phyloP scores from a whole-genome alignment of 2,797 vertebrate genomes.

The Sebastes diaconus region DNA sequence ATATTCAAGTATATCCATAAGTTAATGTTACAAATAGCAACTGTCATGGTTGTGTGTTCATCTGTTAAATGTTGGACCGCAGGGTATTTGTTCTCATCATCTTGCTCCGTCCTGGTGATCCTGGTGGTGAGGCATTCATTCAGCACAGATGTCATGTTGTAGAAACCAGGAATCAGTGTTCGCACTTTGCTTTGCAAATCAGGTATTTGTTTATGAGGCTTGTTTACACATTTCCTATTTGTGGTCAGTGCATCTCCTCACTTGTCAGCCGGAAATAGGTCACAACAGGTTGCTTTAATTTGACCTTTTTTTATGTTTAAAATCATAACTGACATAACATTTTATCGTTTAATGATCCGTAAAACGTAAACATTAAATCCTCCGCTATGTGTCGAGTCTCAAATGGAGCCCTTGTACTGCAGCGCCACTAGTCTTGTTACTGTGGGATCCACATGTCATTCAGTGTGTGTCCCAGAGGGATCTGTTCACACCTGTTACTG shows the following conservation, averaged over 20 bases:
- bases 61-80: neutral
- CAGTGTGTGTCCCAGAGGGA: neutral
- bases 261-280: neutral
- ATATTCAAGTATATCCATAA: neutral
- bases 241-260: neutral
- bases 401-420: neutral
- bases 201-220: conserved; percentile 39
- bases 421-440: neutral
- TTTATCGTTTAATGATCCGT: neutral
- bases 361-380: neutral
- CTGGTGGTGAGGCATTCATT: neutral
- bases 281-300: neutral
- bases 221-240: conserved; percentile 13
- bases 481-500: neutral
- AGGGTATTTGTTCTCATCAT: neutral
- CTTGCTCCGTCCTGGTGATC: neutral
- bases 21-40: neutral
- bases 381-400: neutral
- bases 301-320: neutral
- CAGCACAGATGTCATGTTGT: neutral
- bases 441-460: neutral
- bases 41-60: neutral
- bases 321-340: neutral
- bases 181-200: conserved; percentile 52
- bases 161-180: conserved; percentile 1